Evolutionary conservation across 2,113 vertebrate species (phyloP).

Genomic region (Aptenodytes patagonicus): DNA sequence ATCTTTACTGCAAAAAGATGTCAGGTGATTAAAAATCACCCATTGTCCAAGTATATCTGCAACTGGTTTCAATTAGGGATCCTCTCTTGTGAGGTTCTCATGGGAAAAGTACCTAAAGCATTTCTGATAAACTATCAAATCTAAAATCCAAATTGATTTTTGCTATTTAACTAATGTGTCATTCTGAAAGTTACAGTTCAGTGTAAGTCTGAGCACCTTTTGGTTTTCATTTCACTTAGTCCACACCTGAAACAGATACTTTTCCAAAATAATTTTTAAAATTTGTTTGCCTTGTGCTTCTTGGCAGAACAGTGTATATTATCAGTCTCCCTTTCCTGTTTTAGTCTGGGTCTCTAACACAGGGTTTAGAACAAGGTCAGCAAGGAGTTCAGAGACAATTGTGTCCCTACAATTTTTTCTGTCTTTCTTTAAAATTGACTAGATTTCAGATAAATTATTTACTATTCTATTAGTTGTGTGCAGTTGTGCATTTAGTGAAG

Average conservation of each 20-base stretch:
- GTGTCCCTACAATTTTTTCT: background rate
- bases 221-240: background rate
- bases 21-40: background rate
- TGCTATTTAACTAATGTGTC: background rate
- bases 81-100: background rate
- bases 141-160: background rate
- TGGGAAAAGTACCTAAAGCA: background rate
- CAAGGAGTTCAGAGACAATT: background rate
- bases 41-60: background rate
- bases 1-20: background rate
- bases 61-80: background rate
- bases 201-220: background rate
- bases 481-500: background rate
- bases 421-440: background rate
- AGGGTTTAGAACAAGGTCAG: background rate
- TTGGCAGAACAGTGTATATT: background rate
- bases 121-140: background rate
- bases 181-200: background rate
- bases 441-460: background rate
- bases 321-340: background rate
- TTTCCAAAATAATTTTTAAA: background rate
- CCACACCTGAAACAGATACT: background rate
- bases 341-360: background rate
- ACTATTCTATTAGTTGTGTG: background rate
- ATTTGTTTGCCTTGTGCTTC: background rate